A percentile compares a stretch with the other conserved stretches of the same genome.
phyloP scores from a whole-genome alignment of 1,140 invertebrate species.

The Dendrolimus punctatus region DNA sequence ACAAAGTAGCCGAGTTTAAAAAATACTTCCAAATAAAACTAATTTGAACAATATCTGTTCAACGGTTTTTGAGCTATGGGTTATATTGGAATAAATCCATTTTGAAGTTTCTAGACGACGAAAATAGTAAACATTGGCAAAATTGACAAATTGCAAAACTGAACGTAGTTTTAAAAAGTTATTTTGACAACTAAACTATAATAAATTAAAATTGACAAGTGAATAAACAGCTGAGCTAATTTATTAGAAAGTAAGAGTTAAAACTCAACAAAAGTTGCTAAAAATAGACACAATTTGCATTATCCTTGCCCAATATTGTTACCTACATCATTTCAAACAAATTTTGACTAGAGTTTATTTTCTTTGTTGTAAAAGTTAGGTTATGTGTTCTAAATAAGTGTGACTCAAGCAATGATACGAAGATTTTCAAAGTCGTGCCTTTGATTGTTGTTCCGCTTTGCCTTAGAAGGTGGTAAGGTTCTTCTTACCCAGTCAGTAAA shows the following conservation, averaged over 20 bases:
- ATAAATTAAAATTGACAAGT: slow-evolving; percentile 48
- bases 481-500: slow-evolving; percentile 28
- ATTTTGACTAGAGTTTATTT: slow-evolving; percentile 10
- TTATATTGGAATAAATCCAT: too few relatives aligned
- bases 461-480: slow-evolving; percentile 51
- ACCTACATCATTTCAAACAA: slow-evolving; percentile 4
- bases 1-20: too few relatives aligned
- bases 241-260: slow-evolving; percentile 9
- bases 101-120: too few relatives aligned
- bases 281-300: slow-evolving; percentile 4
- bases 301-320: slow-evolving; percentile 6
- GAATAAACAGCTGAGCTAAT: slow-evolving; percentile 27
- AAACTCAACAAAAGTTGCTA: slow-evolving; percentile 4
- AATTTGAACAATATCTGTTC: too few relatives aligned
- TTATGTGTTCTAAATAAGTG: slow-evolving; percentile 35
- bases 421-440: slow-evolving; percentile 40
- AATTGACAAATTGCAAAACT: too few relatives aligned
- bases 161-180: background rate
- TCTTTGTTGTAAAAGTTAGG: slow-evolving; percentile 31
- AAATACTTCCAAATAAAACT: too few relatives aligned
- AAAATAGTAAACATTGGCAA: too few relatives aligned
- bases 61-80: too few relatives aligned
- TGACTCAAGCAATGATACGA: slow-evolving; percentile 50
- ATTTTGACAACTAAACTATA: slow-evolving; percentile 19
- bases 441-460: slow-evolving; percentile 19